These are phyloP conservation scores for Eustalomyia histrio DNA, from an alignment of 2,888 invertebrate species.

Conservation along the genomic window DNA sequence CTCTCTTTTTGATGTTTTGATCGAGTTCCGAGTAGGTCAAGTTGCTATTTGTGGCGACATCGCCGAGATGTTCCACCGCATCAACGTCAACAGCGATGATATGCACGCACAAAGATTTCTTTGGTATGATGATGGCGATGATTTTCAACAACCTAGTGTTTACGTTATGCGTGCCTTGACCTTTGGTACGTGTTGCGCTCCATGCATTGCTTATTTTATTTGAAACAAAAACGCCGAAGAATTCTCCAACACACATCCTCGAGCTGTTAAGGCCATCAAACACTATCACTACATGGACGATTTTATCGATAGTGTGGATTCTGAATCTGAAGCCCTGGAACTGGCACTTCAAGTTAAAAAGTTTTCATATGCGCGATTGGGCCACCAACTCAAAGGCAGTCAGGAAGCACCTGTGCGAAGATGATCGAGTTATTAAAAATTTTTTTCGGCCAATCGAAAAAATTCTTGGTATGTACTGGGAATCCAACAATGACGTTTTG, in stretches of 20 bases:
- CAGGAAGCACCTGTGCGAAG: background rate
- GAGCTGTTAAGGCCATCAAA: slow-evolving; percentile 32
- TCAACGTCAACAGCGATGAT: background rate
- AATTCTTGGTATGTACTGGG: slow-evolving; percentile 32
- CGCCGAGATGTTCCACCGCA: slow-evolving; percentile 7
- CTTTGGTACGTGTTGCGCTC: slow-evolving; percentile 52
- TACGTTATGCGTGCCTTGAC: slow-evolving; percentile 66
- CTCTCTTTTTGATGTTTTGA: too few relatives aligned
- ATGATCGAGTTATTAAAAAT: background rate
- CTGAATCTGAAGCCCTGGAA: slow-evolving; percentile 6
- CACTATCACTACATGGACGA: slow-evolving; percentile 26
- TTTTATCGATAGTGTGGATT: slow-evolving; percentile 4
- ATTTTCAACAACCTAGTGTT: slow-evolving; percentile 44
- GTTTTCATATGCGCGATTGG: slow-evolving; percentile 6
- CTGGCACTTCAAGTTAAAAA: slow-evolving; percentile 31
- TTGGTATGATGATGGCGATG: background rate
- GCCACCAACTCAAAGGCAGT: slow-evolving; percentile 4
- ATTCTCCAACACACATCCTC: slow-evolving; percentile 10
- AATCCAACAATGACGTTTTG: slow-evolving; percentile 54
- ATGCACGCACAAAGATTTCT: slow-evolving; percentile 5
- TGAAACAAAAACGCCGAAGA: slow-evolving; percentile 47
- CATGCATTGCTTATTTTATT: slow-evolving; percentile 55
- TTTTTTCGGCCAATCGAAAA: background rate
- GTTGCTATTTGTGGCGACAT: slow-evolving; percentile 11
- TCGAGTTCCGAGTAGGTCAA: background rate